phyloP scores from a whole-genome alignment of 2,113 vertebrate genomes.

The Pollimyrus isidori region DNA sequence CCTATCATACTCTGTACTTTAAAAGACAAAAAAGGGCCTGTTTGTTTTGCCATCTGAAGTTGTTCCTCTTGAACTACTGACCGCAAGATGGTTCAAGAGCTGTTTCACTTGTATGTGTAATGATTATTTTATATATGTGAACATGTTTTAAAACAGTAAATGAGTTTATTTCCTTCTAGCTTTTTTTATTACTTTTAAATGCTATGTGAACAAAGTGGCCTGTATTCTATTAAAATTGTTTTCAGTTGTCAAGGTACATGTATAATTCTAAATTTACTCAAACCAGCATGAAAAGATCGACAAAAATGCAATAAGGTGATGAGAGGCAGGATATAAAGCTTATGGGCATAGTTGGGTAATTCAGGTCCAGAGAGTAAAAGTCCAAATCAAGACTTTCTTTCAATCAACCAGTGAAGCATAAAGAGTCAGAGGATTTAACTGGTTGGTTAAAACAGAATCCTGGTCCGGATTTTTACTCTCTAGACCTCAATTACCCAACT shows the following conservation, averaged over 20 bases:
- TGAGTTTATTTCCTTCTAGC: background rate
- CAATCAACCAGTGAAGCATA: no score
- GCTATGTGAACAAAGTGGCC: background rate
- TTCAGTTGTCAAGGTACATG: background rate
- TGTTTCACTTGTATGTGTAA: constrained; percentile 3
- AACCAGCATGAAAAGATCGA: background rate
- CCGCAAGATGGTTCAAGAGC: background rate
- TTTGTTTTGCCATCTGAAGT: background rate
- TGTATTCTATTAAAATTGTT: background rate
- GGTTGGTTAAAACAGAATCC: no score
- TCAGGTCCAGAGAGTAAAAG: no score
- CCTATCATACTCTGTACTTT: background rate
- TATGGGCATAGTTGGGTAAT: background rate
- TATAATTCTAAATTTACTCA: background rate
- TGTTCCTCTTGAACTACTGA: background rate
- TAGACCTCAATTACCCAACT: no score
- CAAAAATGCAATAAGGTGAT: background rate
- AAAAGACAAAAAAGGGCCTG: background rate
- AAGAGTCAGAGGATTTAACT: no score
- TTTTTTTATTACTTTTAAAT: background rate
- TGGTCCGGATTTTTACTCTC: no score
- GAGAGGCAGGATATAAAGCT: background rate
- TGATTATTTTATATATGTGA: constrained; percentile 7
- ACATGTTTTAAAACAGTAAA: constrained; percentile 3
- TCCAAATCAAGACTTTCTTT: no score